Conservation (phyloP, 2,888 invertebrate species). For the Acleris cristana region DNA sequence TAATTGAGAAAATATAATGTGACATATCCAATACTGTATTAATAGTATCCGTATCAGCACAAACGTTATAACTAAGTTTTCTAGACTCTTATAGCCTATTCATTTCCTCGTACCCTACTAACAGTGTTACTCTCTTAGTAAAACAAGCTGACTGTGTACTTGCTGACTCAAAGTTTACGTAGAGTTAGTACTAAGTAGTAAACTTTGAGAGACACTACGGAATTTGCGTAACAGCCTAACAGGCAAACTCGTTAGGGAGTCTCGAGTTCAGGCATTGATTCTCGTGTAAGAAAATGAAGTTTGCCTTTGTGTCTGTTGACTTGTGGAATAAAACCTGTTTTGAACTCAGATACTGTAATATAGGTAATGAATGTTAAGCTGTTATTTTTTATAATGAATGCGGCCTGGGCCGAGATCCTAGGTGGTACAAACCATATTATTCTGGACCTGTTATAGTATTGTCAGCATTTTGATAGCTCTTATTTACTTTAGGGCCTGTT, state of each 20-base stretch:
- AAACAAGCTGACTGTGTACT: slow-evolving; percentile 12
- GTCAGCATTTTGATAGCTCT: too few relatives aligned
- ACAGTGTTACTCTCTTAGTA: background rate
- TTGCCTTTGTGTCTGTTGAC: background rate
- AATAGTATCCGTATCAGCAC: too few relatives aligned
- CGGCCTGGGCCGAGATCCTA: too few relatives aligned
- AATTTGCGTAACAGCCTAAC: slow-evolving; percentile 32
- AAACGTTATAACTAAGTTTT: too few relatives aligned
- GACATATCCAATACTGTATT: too few relatives aligned
- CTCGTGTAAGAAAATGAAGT: slow-evolving; percentile 7
- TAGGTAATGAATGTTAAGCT: too few relatives aligned
- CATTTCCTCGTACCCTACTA: background rate
- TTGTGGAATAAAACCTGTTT: background rate
- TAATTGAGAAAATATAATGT: too few relatives aligned
- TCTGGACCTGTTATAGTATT: too few relatives aligned
- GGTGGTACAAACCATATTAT: too few relatives aligned
- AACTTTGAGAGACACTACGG: slow-evolving; percentile 17
- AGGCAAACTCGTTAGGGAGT: slow-evolving; percentile 32
- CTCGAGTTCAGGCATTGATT: slow-evolving; percentile 18
- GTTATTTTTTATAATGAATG: too few relatives aligned
- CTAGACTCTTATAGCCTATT: too few relatives aligned
- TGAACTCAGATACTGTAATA: background rate
- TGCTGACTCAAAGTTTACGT: background rate
- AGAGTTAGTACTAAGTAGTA: slow-evolving; percentile 12
- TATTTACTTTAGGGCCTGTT: too few relatives aligned